Evolutionary conservation across 2,113 vertebrate genomes (phyloP).

Genomic region (Neopipo cinnamomea): DNA sequence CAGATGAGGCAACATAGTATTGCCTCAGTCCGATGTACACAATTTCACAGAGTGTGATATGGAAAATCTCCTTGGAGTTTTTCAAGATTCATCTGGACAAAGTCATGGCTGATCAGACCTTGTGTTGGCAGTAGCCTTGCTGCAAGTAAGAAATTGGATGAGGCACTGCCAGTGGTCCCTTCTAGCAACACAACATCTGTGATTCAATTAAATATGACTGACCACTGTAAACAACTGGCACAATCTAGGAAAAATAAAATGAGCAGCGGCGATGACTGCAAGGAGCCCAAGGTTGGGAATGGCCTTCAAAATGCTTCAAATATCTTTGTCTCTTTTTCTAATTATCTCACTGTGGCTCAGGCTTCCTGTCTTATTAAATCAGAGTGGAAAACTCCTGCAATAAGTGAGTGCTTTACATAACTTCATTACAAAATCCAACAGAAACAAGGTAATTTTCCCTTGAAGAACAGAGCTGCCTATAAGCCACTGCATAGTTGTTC

Average conservation of each 20-base stretch:
- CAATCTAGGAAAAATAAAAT: background rate
- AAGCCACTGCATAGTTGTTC: background rate
- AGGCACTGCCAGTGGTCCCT: background rate
- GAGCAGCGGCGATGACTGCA: background rate
- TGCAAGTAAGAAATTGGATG: background rate
- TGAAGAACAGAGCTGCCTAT: background rate
- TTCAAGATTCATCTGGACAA: background rate
- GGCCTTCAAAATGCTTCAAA: background rate
- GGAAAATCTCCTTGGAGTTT: background rate
- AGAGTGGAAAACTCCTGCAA: background rate
- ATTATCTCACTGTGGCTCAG: background rate
- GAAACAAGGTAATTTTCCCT: background rate
- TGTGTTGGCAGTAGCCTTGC: background rate
- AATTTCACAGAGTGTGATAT: background rate
- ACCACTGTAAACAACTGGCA: background rate
- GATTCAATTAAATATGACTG: background rate
- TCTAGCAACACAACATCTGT: background rate
- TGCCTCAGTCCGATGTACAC: background rate
- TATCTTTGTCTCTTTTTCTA: background rate
- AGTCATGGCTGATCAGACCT: background rate
- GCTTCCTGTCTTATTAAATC: background rate
- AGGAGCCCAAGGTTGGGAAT: background rate
- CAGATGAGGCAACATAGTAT: background rate
- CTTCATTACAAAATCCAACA: background rate
- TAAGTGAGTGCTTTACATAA: background rate